Conservation (phyloP, 2,113 vertebrate species). For the Quiscalus mexicanus region DNA sequence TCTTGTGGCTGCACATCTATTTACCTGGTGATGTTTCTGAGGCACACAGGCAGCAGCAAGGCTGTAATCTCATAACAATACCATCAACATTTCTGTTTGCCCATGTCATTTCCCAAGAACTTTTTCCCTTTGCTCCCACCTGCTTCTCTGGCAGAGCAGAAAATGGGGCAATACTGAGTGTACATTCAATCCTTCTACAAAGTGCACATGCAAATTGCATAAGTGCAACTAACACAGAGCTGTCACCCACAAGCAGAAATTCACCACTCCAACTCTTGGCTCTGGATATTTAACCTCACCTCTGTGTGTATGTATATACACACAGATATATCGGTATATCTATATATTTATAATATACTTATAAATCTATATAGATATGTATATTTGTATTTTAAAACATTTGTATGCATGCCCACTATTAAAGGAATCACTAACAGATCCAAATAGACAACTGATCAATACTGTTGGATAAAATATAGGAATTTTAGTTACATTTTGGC, state of each 20-base stretch:
- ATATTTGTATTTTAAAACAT: background rate
- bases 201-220: background rate
- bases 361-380: background rate
- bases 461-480: background rate
- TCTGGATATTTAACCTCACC: background rate
- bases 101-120: background rate
- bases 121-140: background rate
- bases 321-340: too few species aligned
- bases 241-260: background rate
- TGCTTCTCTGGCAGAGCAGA: background rate
- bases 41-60: background rate
- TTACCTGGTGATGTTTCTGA: background rate
- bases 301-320: rapidly evolving
- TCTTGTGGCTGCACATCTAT: background rate
- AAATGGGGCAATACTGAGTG: background rate
- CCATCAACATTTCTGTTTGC: background rate
- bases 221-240: too few species aligned
- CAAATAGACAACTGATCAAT: background rate
- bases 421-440: background rate
- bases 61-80: background rate
- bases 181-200: background rate
- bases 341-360: background rate
- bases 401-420: background rate
- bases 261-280: background rate
- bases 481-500: background rate